These are phyloP conservation scores for Leptoclinus maculatus DNA, from an alignment of 2,797 vertebrate species.

Conservation along the genomic window DNA sequence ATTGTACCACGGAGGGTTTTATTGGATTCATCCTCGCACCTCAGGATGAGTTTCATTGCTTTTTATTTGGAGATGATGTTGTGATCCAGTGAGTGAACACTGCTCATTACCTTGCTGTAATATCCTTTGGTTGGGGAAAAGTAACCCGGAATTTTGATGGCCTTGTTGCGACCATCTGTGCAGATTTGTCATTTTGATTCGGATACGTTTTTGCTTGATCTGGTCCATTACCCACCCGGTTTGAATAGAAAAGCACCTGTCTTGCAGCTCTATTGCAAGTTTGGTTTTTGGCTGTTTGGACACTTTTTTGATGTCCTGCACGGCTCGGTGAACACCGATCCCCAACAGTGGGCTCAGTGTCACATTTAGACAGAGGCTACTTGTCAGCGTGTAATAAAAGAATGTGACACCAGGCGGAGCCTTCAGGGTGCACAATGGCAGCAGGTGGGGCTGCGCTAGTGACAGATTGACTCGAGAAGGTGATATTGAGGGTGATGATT, in stretches of 20 bases:
- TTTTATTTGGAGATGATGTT: conserved; percentile 52
- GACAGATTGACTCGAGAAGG: conserved; percentile 56
- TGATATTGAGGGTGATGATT: conserved; percentile 33
- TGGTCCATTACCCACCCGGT: conserved; percentile 22
- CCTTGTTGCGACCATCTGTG: conserved; percentile 28
- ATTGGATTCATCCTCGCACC: conserved; percentile 56
- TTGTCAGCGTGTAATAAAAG: conserved; percentile 60
- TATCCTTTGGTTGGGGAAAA: conserved; percentile 40
- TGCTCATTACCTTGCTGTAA: conserved; percentile 51
- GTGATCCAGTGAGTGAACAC: conserved; percentile 38
- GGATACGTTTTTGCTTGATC: conserved; percentile 17
- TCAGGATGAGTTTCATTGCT: conserved; percentile 17
- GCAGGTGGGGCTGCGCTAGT: conserved; percentile 65
- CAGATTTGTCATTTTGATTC: conserved; percentile 31
- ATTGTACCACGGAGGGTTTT: conserved; percentile 30
- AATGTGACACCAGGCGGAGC: conserved; percentile 47
- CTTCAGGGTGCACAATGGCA: conserved; percentile 42
- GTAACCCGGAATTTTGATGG: conserved; percentile 30
- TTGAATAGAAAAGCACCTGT: conserved; percentile 14
- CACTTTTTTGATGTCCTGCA: conserved; percentile 3
- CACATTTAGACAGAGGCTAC: conserved; percentile 45
- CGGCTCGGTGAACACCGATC: conserved; percentile 42
- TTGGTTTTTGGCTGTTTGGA: neutral
- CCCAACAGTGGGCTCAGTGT: conserved; percentile 42
- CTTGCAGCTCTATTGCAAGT: neutral